Conservation (phyloP, 2,113 vertebrate genomes). For the Chascanopsetta lugubris region DNA sequence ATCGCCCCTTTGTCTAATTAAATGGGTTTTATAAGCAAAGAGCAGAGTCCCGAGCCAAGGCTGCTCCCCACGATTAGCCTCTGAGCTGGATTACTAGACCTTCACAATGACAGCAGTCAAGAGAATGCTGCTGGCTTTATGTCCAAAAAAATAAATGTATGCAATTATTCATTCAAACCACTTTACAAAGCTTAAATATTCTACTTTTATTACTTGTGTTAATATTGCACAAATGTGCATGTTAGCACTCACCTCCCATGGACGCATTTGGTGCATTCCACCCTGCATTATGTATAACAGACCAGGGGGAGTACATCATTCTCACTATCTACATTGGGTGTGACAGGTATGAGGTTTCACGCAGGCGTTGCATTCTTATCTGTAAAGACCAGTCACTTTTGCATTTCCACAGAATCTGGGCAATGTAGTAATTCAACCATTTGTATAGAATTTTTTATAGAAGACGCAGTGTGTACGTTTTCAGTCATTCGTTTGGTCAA, state of each 20-base stretch:
- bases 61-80: slow-evolving; percentile 65
- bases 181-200: neutral
- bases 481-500: no score
- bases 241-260: neutral
- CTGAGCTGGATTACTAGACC: slow-evolving; percentile 64
- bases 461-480: no score
- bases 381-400: neutral
- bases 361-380: neutral
- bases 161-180: neutral
- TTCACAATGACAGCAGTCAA: slow-evolving; percentile 59
- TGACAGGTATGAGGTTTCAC: neutral
- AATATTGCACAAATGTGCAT: neutral
- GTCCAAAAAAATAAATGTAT: slow-evolving; percentile 16
- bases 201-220: neutral
- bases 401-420: neutral
- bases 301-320: neutral
- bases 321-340: neutral
- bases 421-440: neutral
- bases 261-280: neutral
- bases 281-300: neutral
- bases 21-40: slow-evolving; percentile 63
- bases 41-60: slow-evolving; percentile 45
- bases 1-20: slow-evolving; percentile 73
- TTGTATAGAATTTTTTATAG: neutral
- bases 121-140: slow-evolving; percentile 39